These are phyloP conservation scores for Delphinus delphis DNA, from an alignment of 2,113 vertebrate species.

Conservation along the genomic window DNA sequence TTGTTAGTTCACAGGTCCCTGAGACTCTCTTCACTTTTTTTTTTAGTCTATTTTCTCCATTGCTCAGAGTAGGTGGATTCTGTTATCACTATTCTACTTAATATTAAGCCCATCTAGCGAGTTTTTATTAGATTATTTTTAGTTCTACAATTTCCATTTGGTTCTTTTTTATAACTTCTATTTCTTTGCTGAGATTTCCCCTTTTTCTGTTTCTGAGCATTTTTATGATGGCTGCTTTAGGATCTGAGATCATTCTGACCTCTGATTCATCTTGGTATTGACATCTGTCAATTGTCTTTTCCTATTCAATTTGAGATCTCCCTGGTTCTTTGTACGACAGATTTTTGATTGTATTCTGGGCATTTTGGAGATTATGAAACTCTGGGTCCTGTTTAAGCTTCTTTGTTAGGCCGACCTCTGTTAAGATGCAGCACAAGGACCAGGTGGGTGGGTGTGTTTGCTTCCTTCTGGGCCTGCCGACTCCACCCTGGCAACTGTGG, in stretches of 20 bases:
- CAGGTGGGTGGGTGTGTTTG: background rate
- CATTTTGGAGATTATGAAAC: background rate
- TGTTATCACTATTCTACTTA: background rate
- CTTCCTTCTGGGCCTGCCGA: background rate
- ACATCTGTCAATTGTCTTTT: background rate
- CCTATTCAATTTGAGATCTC: background rate
- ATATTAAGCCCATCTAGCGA: background rate
- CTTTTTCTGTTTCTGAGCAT: background rate
- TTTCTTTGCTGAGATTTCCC: background rate
- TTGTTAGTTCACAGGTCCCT: background rate
- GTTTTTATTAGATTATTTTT: background rate
- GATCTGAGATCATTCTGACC: background rate
- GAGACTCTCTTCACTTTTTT: background rate
- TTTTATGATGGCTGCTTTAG: background rate
- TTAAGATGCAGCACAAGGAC: background rate
- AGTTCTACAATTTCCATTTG: background rate
- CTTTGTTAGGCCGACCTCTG: background rate
- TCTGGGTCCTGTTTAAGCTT: background rate
- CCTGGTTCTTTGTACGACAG: background rate
- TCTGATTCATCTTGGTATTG: background rate
- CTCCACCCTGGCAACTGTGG: background rate
- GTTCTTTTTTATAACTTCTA: background rate
- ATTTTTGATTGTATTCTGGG: background rate
- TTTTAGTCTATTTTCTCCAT: background rate
- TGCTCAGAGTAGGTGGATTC: background rate